Percentiles rank a stretch among this genome's conserved stretches.
phyloP scores from a whole-genome alignment of 1,140 invertebrate species.

The Lordiphosa stackelbergi region DNA sequence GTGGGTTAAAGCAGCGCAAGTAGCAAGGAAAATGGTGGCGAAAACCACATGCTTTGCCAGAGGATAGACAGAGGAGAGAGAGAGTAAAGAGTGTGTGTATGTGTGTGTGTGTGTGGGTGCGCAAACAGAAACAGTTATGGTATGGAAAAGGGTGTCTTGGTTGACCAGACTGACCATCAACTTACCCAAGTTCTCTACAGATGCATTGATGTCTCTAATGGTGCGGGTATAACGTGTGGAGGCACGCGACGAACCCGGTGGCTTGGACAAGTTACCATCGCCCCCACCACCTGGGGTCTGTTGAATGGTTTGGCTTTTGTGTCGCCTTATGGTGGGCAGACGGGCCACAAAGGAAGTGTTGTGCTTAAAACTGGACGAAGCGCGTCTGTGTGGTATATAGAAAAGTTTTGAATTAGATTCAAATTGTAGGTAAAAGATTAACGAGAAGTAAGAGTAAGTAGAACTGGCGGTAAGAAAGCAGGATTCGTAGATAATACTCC shows the following conservation, averaged over 20 bases:
- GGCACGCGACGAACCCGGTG: slow-evolving; percentile 74
- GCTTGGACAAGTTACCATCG: slow-evolving; percentile 75
- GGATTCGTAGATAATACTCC: too few relatives aligned
- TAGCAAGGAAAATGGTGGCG: slow-evolving; percentile 26
- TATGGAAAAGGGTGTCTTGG: slow-evolving; percentile 27
- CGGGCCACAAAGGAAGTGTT: slow-evolving; percentile 93
- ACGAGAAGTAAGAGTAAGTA: background rate
- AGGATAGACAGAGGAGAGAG: slow-evolving; percentile 9
- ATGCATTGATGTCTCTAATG: slow-evolving; percentile 84
- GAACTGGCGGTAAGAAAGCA: slow-evolving; percentile 13
- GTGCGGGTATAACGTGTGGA: slow-evolving; percentile 78
- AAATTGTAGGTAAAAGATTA: slow-evolving; percentile 1
- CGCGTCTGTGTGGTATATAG: slow-evolving; percentile 78
- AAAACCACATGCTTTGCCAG: slow-evolving; percentile 32
- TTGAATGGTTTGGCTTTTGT: slow-evolving; percentile 86
- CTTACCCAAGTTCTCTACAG: slow-evolving; percentile 85
- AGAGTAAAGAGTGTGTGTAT: background rate
- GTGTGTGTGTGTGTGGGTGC: slow-evolving; percentile 6
- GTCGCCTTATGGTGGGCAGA: slow-evolving; percentile 89
- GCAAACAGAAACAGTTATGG: slow-evolving; percentile 49
- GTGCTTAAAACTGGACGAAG: slow-evolving; percentile 90
- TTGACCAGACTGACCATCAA: slow-evolving; percentile 25
- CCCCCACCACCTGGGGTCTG: slow-evolving; percentile 82
- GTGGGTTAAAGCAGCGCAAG: slow-evolving; percentile 18
- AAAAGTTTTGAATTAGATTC: slow-evolving; percentile 35